These are phyloP conservation scores for Subanguina moxae DNA, from an alignment of 1,140 invertebrate genomes.

Conservation along the genomic window DNA sequence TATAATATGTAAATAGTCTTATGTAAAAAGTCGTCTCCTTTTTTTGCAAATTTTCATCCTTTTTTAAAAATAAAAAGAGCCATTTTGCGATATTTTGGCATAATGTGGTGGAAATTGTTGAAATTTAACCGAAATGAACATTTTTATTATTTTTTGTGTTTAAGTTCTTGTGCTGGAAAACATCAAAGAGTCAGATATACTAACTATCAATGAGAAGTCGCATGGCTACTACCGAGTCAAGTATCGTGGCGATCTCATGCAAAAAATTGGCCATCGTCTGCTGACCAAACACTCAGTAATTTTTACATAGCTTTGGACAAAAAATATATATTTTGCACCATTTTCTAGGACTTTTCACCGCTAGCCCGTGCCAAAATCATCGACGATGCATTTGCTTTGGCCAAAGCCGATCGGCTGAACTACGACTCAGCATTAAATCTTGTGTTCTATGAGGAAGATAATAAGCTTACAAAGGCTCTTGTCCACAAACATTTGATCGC, in stretches of 20 bases:
- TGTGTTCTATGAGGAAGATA: conserved; percentile 41
- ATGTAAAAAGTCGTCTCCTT: too few relatives aligned
- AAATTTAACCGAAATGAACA: too few relatives aligned
- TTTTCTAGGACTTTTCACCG: conserved; percentile 16
- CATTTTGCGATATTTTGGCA: too few relatives aligned
- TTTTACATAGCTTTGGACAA: neutral
- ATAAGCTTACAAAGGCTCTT: conserved; percentile 32
- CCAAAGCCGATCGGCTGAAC: conserved; percentile 34
- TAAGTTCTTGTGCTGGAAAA: conserved; percentile 3
- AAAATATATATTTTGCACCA: neutral
- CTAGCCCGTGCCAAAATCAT: conserved; percentile 37
- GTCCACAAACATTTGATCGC: conserved; percentile 25
- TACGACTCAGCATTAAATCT: conserved; percentile 41
- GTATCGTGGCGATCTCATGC: conserved; percentile 15
- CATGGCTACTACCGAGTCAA: conserved; percentile 38
- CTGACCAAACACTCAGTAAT: conserved; percentile 30
- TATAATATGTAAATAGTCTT: neutral
- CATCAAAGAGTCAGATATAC: conserved; percentile 7
- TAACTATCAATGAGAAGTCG: conserved; percentile 27
- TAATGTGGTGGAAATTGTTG: too few relatives aligned
- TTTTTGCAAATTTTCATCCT: too few relatives aligned
- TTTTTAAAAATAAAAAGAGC: too few relatives aligned
- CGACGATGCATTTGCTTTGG: conserved; percentile 43
- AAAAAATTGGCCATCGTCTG: conserved; percentile 35
- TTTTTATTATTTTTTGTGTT: too few relatives aligned